Conservation (phyloP, 1,140 invertebrate genomes). For the Rhizoglyphus robini region DNA sequence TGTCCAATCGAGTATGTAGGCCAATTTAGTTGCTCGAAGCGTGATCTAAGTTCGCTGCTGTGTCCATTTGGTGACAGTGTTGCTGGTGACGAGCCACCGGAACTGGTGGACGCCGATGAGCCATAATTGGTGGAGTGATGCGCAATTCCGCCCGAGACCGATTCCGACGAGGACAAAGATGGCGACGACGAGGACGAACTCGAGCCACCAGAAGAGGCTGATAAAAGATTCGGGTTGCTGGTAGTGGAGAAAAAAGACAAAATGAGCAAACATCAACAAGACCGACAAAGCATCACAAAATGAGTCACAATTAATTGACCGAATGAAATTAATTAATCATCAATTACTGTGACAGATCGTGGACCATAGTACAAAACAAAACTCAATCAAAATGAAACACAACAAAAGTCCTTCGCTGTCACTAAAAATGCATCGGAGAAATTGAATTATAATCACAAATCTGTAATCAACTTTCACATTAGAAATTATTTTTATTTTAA, state of each 20-base stretch:
- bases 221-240: neutral
- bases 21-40: constrained; percentile 43
- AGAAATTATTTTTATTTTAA: too few relatives aligned
- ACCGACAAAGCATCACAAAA: neutral
- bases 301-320: constrained; percentile 1
- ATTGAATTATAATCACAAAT: too few relatives aligned
- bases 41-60: neutral
- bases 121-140: neutral
- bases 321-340: constrained; percentile 12
- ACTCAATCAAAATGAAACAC: too few relatives aligned
- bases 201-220: neutral
- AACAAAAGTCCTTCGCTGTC: too few relatives aligned
- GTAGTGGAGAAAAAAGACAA: neutral
- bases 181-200: neutral
- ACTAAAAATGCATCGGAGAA: too few relatives aligned
- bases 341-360: too few relatives aligned
- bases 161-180: neutral
- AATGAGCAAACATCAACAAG: neutral
- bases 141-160: neutral
- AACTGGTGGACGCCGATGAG: neutral
- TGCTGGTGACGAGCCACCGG: neutral
- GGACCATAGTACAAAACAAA: too few relatives aligned
- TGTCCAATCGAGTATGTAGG: constrained; percentile 75
- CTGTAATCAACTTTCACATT: too few relatives aligned
- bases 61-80: neutral